Base-by-base conservation (phyloP, 2,113 vertebrate species). In the Hepsetus odoe region DNA sequence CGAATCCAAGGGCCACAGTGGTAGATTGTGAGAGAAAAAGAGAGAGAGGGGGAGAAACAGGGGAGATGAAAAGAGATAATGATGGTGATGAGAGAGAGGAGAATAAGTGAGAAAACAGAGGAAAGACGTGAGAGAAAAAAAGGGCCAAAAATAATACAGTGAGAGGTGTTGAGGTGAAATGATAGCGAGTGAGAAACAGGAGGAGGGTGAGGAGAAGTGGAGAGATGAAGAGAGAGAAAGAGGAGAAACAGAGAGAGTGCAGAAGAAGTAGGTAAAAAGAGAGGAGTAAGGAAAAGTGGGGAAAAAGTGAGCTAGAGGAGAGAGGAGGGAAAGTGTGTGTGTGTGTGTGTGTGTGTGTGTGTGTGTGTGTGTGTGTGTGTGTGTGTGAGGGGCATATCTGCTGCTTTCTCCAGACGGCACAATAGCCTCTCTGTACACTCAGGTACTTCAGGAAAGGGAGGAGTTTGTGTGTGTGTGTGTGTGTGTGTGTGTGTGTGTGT, bases 361-460 rank as follows among this genome's bases (percentile, higher is more conserved):
- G 32, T 46, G 38, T 46, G 20, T 56, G 74, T 55, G 62, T 55
- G 33, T n/a, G 33, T 76, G 74, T 40, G 12, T 14, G 64, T 16
- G 38, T 74, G 72, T 72, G 53, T n/a, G n/a, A n/a, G n/a, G 18
- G 4, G 20, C 12, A 53, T 53, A 66, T 79, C 62, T 53, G 46
- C 20, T 82, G 62, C 24, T 61, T 24, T 35, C 53, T 55, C 62
- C 13, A 35, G 49, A 33, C 65, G 75, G 24, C 30, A 76, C 73
- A 80, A 80, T 80, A 59, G 70, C 16, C 18, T 38, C 73, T 80
- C 67, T 79, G 59, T 83, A 66, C 16, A 42, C 55, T 33, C 72
- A 70, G 79, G 64, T 75, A 70, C 40, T 53, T 75, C 58, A 77
- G 58, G 56, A 74, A 82, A 73, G 61, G 76, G 46, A 66, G 73